Base-by-base conservation (phyloP, 92 coral and sea anemone species). In the Epizoanthus scotinus region DNA sequence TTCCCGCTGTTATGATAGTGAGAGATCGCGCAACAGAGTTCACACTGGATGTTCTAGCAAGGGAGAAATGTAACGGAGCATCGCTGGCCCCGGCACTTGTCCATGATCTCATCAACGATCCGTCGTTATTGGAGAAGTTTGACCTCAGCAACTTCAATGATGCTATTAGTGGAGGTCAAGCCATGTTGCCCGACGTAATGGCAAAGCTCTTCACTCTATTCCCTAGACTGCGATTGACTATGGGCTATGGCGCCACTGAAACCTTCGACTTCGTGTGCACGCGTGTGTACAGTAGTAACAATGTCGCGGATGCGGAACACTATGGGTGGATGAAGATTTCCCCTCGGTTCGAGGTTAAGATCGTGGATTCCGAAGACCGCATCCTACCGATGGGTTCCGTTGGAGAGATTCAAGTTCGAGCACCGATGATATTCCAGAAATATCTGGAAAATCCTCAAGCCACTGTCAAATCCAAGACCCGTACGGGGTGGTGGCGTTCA, bases 161-260 rank as follows among this genome's bases (percentile, higher is more conserved):
- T 0, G 31, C 25, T 12, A 0, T 15, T 17, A 34, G 15, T 1
- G 68, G 80, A 38, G 80, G 80, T 2, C 80, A 74, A 29, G 19
- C 25, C 12, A 1, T 74, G 5, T 21, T 55, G 13, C 67, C 12
- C 1, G 52, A 38, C 6, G 5, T 54, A 21, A 10, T 36, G 27
- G 19, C 66, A 44, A 74, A 21, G 20, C 58, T 74, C 22, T 52
- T 74, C 29, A 58, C n/a, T 24, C 67, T 74, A 19, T 74, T 74
- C 5, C 67, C 80, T 12, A 59, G 58, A 20, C 13, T 74, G 24
- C 31, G 7, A 8, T 5, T 74, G 28, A 34, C 54, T n/a, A 8
- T 74, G 34, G 56, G 54, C 19, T 74, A 74, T 38, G 80, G 80
- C 6, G 67, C 80, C 6, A 74, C 80, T 0, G 80, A 74, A 74